Percentiles rank a stretch among this genome's conserved stretches.
These are phyloP conservation scores for rat (Rattus norvegicus) DNA, from an alignment of 2,113 vertebrate genomes.

Conservation along the genomic window GRCr8 NC_086019.1:77461501-77462000, in stretches of 20 bases:
- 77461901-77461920: too few species aligned
- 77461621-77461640: conserved; percentile 96
- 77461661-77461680: conserved; percentile 95
- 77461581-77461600: conserved; percentile 92
- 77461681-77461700: conserved; percentile 97
- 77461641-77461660: conserved; percentile 98
- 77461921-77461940: too few species aligned
- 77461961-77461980: too few species aligned
- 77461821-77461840: conserved; percentile 89
- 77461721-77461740: conserved; percentile 94
- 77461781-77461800: conserved; percentile 97
- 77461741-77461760: conserved; percentile 94
- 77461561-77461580: conserved; percentile 93
- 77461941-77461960: too few species aligned
- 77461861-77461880: conserved; percentile 95
- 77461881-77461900: conserved; percentile 88
- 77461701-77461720: conserved; percentile 94
- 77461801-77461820: conserved; percentile 96
- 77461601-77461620: conserved; percentile 97
- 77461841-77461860: conserved; percentile 92
- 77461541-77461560: conserved; percentile 95
- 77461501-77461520: conserved; percentile 87
- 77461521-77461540: conserved; percentile 93
- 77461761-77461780: conserved; percentile 95
- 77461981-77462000: too few species aligned